Evolutionary conservation across 2,888 invertebrate genomes (phyloP).

Genomic region (Brachylomia viminalis): DNA sequence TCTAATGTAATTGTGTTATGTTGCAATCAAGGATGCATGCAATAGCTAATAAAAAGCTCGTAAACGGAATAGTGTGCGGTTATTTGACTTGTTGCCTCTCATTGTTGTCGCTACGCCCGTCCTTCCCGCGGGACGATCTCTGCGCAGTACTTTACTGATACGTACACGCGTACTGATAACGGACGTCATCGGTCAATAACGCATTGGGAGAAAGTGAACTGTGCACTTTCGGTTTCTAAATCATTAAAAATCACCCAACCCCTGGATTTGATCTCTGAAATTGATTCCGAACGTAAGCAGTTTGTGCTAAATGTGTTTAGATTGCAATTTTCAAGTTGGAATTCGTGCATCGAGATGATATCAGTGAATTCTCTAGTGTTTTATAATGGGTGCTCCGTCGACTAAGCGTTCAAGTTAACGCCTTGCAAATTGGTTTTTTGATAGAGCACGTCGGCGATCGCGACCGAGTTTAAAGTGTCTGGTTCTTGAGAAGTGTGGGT

Average conservation of each 20-base stretch:
- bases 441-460: constrained; percentile 59
- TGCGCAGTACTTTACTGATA: constrained; percentile 50
- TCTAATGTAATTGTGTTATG: constrained; percentile 49
- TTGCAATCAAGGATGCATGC: constrained; percentile 49
- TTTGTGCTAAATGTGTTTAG: not conserved
- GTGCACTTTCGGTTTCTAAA: constrained; percentile 37
- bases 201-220: constrained; percentile 48
- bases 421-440: constrained; percentile 50
- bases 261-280: constrained; percentile 5
- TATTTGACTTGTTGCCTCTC: constrained; percentile 37
- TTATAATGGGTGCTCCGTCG: constrained; percentile 32
- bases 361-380: constrained; percentile 28
- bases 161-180: constrained; percentile 52
- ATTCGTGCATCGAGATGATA: not conserved
- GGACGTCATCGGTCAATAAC: constrained; percentile 46
- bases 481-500: constrained; percentile 30
- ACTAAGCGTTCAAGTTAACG: constrained; percentile 40
- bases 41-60: constrained; percentile 59
- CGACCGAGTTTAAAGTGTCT: constrained; percentile 32
- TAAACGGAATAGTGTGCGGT: constrained; percentile 47
- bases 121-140: constrained; percentile 4
- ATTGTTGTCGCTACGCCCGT: constrained; percentile 39
- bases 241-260: not conserved
- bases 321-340: not conserved
- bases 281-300: constrained; percentile 17